Conservation (phyloP, 2,113 vertebrate genomes). For the Hystrix brachyura region DNA sequence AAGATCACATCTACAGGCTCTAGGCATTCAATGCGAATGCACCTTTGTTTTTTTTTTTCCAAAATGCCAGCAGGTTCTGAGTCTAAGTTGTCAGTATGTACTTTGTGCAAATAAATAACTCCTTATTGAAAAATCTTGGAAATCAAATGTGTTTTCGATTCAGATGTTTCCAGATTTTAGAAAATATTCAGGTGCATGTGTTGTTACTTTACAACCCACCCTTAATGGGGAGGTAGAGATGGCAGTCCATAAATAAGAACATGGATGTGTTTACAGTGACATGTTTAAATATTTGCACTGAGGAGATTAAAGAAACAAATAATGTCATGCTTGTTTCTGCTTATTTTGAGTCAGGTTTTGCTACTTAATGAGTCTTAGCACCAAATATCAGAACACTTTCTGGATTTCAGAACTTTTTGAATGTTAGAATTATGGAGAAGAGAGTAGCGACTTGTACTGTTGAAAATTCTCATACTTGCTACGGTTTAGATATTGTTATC, state of each 20-base stretch:
- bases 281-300: neutral
- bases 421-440: neutral
- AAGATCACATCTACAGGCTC: neutral
- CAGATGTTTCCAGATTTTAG: neutral
- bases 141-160: neutral
- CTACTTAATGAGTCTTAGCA: neutral
- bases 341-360: neutral
- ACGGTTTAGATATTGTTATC: neutral
- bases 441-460: neutral
- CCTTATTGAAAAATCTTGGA: neutral
- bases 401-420: slow-evolving; percentile 27
- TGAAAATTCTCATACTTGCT: neutral
- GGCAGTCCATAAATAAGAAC: neutral
- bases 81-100: neutral
- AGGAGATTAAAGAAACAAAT: neutral
- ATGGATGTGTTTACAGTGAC: neutral
- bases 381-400: neutral
- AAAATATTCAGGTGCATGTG: neutral
- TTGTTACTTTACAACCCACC: neutral
- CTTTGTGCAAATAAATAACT: neutral
- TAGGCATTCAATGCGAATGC: neutral
- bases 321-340: neutral
- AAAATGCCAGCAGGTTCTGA: neutral
- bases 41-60: neutral
- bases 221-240: too few relatives aligned